These are phyloP conservation scores for Corapipo altera DNA, from an alignment of 2,113 vertebrate genomes.

Conservation along the genomic window DNA sequence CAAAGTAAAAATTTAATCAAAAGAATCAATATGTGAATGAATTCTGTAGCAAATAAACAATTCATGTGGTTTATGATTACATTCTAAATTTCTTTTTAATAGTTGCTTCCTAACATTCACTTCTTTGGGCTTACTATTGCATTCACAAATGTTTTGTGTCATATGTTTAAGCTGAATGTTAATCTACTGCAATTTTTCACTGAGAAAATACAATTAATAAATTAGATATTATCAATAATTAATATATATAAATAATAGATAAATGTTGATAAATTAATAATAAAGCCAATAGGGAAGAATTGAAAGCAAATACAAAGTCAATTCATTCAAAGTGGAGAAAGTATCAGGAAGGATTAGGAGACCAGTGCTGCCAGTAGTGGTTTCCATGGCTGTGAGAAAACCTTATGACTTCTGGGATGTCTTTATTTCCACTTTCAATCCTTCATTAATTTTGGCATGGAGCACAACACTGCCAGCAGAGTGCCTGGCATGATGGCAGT, in stretches of 20 bases:
- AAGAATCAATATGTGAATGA: not conserved
- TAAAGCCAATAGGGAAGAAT: not conserved
- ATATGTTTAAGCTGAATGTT: not conserved
- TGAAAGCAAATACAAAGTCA: not conserved
- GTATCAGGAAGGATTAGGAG: not conserved
- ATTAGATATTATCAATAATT: not conserved
- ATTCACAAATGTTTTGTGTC: not conserved
- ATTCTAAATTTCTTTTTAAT: not conserved
- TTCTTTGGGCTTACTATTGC: not conserved
- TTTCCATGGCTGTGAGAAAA: not conserved
- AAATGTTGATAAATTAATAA: slow-evolving; percentile 12
- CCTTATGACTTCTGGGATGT: not conserved
- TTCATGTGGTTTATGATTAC: not conserved
- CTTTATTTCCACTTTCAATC: not conserved
- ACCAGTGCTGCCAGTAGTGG: not conserved
- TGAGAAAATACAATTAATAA: not conserved
- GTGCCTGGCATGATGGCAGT: not conserved
- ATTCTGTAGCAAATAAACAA: not conserved
- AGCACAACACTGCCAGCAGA: not conserved
- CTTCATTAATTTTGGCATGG: not conserved
- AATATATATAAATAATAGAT: not conserved
- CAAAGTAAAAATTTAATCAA: slow-evolving; percentile 4
- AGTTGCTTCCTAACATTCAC: not conserved
- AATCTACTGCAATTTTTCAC: not conserved
- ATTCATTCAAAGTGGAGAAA: not conserved